Conservation (phyloP, 2,797 vertebrate species). For the Typhlichthys eigenmanni region DNA sequence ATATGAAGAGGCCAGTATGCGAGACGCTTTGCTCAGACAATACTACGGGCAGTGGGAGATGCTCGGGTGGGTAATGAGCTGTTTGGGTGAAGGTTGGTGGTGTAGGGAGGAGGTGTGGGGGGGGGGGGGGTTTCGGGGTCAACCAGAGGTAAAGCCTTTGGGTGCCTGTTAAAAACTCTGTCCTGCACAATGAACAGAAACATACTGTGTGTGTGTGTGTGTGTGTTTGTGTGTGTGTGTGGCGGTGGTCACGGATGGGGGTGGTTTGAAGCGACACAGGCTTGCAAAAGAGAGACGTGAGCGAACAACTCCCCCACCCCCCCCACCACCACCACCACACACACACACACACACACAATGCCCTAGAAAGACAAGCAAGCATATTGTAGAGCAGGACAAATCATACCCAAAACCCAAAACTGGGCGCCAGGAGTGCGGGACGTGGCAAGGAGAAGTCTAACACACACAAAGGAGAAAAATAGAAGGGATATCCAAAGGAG, state of each 20-base stretch:
- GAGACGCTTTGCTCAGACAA: no score
- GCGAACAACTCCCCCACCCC: no score
- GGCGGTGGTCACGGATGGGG: neutral
- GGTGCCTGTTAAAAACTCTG: slow-evolving; percentile 51
- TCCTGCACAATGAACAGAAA: slow-evolving; percentile 62
- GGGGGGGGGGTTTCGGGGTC: slow-evolving; percentile 55
- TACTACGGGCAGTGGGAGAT: no score
- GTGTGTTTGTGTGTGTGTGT: neutral
- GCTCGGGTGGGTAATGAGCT: neutral
- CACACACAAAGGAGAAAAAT: slow-evolving; percentile 19
- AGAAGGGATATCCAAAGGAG: neutral
- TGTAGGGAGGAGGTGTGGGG: neutral
- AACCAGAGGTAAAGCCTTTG: slow-evolving; percentile 70
- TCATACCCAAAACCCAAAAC: neutral
- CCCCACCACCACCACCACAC: no score
- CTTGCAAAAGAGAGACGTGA: slow-evolving; percentile 17
- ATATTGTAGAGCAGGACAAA: slow-evolving; percentile 7
- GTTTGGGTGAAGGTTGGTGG: neutral
- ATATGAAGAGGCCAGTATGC: no score
- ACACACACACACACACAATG: no score
- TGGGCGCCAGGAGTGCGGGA: neutral
- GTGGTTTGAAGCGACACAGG: slow-evolving; percentile 41
- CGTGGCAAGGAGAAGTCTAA: neutral
- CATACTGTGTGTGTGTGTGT: slow-evolving; percentile 30
- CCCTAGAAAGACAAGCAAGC: slow-evolving; percentile 11